phyloP scores from a whole-genome alignment of 2,797 vertebrate genomes.

The Chaunax sp. region DNA sequence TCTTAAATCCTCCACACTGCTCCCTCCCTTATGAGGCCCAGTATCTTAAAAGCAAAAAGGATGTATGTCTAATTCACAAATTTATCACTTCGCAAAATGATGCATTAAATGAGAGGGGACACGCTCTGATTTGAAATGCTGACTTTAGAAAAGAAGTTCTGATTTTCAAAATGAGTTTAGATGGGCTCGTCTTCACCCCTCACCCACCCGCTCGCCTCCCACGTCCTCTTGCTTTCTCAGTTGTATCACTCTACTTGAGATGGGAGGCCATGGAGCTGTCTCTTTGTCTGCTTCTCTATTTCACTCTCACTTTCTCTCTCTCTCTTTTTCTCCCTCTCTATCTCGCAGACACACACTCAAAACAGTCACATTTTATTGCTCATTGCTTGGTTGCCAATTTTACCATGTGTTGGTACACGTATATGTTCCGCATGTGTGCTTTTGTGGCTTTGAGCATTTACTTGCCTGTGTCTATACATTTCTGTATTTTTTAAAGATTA shows the following conservation, averaged over 20 bases:
- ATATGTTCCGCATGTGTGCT: background rate
- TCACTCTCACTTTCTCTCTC: conserved; percentile 13
- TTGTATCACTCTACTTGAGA: conserved; percentile 66
- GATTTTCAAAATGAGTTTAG: conserved; percentile 84
- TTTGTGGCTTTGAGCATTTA: background rate
- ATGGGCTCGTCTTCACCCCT: conserved; percentile 77
- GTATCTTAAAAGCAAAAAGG: conserved; percentile 86
- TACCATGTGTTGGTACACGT: conserved; percentile 3
- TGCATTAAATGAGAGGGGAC: conserved; percentile 88
- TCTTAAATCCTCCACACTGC: conserved; percentile 86
- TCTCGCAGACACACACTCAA: background rate
- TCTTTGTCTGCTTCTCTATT: conserved; percentile 51
- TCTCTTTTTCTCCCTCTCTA: conserved; percentile 11
- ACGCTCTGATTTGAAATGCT: conserved; percentile 88
- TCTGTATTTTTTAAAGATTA: conserved; percentile 9
- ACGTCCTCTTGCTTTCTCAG: conserved; percentile 76
- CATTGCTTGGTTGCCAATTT: conserved; percentile 10
- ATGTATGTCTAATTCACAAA: conserved; percentile 90
- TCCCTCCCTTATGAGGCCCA: conserved; percentile 81
- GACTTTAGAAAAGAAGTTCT: conserved; percentile 88
- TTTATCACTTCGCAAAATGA: conserved; percentile 88
- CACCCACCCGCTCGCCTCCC: conserved; percentile 75
- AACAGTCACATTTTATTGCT: conserved; percentile 17
- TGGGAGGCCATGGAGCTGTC: conserved; percentile 50
- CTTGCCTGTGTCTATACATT: conserved; percentile 4